Evolutionary conservation across 2,113 vertebrate species (phyloP), one percentile per base, ranked within the genome.

Genomic region (Bothrops jararaca): DNA sequence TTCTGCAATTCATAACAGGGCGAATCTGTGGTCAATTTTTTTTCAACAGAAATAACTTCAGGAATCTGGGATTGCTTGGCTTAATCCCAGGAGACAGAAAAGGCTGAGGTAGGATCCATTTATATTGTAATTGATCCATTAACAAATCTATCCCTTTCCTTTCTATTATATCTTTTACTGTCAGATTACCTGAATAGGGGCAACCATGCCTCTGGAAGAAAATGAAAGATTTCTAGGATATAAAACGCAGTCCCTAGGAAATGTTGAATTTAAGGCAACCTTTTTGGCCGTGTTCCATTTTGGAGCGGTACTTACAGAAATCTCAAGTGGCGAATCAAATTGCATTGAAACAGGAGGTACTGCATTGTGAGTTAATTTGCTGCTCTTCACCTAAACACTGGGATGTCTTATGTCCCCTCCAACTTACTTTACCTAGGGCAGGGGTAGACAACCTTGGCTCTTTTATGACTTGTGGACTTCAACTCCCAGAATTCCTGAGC

Each of bases 251-350:
- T 39, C 34, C n/a, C 15, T 80, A 39, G n/a, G 6, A 39, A 80
- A 80, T 39, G 15, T 39, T 80, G n/a, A 80, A 80, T 39, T 22
- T 39, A 80, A 80, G 18, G 6, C 34, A 39, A 39, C 0, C 2
- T 22, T 94, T 91, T 90, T 93, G 96, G 89, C 94, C 96, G 96
- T 93, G 87, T 93, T 80, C 29, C 50, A 58, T 90, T 92, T 94
- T 74, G 91, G 93, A 95, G 56, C 94, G 0, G 10, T 54, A 91
- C 87, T 91, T 42, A 58, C 60, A 92, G 92, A 93, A 92, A 45
- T 86, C 91, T 92, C 93, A 95, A 57, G 93, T 94, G 94, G 93
- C 95, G 94, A 95, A 94, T 94, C 89, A 95, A 94, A 95, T 22
- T 11, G 0, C 23, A 8, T 48, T 90, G 42, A 48, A 48, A 64